Evolutionary conservation across 2,888 invertebrate genomes (phyloP).

Genomic region (Drosophila flavopinicola): DNA sequence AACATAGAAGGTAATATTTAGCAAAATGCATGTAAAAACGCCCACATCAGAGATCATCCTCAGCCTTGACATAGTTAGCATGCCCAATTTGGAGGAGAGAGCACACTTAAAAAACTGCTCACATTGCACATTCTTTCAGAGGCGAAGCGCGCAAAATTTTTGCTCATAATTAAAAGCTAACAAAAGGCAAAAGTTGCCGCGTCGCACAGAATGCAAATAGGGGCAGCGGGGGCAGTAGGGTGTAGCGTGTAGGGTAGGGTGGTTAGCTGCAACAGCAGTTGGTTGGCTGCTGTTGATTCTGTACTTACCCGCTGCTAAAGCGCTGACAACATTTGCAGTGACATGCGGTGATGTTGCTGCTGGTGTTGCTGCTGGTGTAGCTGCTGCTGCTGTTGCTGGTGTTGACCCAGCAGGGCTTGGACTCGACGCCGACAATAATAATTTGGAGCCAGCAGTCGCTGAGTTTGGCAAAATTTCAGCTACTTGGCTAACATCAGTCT

Average conservation of each 20-base stretch:
- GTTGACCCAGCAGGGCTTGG: slow-evolving; percentile 57
- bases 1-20: too few relatives aligned
- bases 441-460: slow-evolving; percentile 54
- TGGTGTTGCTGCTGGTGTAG: slow-evolving; percentile 29
- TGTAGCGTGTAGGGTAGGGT: not conserved
- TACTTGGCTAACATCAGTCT: slow-evolving; percentile 37
- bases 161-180: slow-evolving; percentile 81
- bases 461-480: slow-evolving; percentile 55
- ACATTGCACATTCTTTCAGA: slow-evolving; percentile 52
- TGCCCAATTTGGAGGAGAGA: not conserved
- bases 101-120: slow-evolving; percentile 51
- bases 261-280: slow-evolving; percentile 15
- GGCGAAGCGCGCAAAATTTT: slow-evolving; percentile 55
- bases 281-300: slow-evolving; percentile 33
- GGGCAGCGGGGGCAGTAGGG: not conserved
- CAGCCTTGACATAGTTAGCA: slow-evolving; percentile 4
- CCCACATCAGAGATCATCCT: too few relatives aligned
- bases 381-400: slow-evolving; percentile 31
- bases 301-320: slow-evolving; percentile 68
- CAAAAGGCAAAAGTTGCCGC: slow-evolving; percentile 67
- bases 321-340: slow-evolving; percentile 59
- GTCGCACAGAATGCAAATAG: slow-evolving; percentile 21
- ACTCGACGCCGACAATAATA: slow-evolving; percentile 65
- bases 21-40: too few relatives aligned
- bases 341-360: slow-evolving; percentile 59